phyloP scores from a whole-genome alignment of 92 coral and sea anemone species.

The Zoanthus solanderi region DNA sequence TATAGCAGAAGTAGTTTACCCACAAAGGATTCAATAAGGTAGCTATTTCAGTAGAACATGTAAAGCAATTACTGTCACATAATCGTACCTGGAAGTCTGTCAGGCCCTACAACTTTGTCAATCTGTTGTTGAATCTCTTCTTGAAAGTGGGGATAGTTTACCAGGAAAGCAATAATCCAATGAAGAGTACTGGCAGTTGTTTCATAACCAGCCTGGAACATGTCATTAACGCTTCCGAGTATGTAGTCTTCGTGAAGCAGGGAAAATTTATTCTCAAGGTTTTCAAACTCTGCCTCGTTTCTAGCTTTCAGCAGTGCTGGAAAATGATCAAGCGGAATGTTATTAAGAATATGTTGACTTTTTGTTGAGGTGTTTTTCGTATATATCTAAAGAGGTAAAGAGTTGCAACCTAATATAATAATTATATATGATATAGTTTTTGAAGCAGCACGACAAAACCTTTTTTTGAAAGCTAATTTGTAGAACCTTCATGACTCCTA shows the following conservation, averaged over 20 bases:
- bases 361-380: too few relatives aligned
- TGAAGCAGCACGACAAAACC: too few relatives aligned
- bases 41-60: too few relatives aligned
- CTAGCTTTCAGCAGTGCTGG: background rate
- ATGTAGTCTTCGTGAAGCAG: slow-evolving; percentile 2
- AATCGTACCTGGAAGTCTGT: background rate
- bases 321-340: background rate
- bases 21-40: too few relatives aligned
- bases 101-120: slow-evolving; percentile 6
- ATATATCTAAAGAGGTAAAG: too few relatives aligned
- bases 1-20: too few relatives aligned
- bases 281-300: background rate
- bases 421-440: too few relatives aligned
- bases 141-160: slow-evolving; percentile 27
- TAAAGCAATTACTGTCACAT: background rate
- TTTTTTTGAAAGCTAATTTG: too few relatives aligned
- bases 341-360: too few relatives aligned
- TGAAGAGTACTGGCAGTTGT: slow-evolving; percentile 26
- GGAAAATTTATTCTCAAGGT: background rate
- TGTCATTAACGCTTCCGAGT: background rate
- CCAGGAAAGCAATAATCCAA: slow-evolving; percentile 27
- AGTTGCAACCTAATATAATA: too few relatives aligned
- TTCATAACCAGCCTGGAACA: slow-evolving; percentile 7
- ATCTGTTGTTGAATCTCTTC: background rate
- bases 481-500: too few relatives aligned